These are phyloP conservation scores for Herminia tarsipennalis DNA, from an alignment of 2,888 invertebrate genomes.

Conservation along the genomic window DNA sequence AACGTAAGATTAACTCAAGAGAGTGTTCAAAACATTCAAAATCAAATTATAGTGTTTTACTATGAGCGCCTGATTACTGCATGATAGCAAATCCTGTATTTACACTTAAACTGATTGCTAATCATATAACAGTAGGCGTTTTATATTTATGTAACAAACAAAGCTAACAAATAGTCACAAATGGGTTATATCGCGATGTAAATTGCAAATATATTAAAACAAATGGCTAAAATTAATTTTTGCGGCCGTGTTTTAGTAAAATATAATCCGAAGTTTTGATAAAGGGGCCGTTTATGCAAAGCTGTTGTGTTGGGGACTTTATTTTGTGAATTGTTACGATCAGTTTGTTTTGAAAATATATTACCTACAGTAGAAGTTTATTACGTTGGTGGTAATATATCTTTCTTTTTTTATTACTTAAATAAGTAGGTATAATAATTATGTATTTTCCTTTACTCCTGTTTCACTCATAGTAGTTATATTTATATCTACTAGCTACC, in stretches of 20 bases:
- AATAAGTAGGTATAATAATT: too few species aligned
- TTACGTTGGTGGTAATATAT: too few species aligned
- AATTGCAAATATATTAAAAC: constrained; percentile 57
- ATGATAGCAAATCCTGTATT: too few species aligned
- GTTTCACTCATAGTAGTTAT: too few species aligned
- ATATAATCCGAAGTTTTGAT: constrained; percentile 47
- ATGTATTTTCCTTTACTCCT: too few species aligned
- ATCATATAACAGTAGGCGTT: constrained; percentile 41
- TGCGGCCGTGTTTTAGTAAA: constrained; percentile 37
- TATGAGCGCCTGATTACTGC: too few species aligned
- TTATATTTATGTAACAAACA: constrained; percentile 32
- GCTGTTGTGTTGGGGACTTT: constrained; percentile 18
- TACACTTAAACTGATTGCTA: constrained; percentile 41
- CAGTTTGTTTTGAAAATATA: constrained; percentile 9
- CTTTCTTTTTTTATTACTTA: too few species aligned
- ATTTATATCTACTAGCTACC: too few species aligned
- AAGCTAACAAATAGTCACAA: constrained; percentile 25
- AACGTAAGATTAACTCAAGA: too few species aligned
- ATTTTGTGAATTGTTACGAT: constrained; percentile 17
- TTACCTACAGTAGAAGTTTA: too few species aligned
- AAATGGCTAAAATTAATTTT: constrained; percentile 53
- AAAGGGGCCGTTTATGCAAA: constrained; percentile 41
- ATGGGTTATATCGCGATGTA: constrained; percentile 34
- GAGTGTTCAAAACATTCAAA: too few species aligned
- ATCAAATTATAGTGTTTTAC: too few species aligned